Conservation (phyloP, 2,888 invertebrate genomes). For the Zhuqinia jingwanae region DNA sequence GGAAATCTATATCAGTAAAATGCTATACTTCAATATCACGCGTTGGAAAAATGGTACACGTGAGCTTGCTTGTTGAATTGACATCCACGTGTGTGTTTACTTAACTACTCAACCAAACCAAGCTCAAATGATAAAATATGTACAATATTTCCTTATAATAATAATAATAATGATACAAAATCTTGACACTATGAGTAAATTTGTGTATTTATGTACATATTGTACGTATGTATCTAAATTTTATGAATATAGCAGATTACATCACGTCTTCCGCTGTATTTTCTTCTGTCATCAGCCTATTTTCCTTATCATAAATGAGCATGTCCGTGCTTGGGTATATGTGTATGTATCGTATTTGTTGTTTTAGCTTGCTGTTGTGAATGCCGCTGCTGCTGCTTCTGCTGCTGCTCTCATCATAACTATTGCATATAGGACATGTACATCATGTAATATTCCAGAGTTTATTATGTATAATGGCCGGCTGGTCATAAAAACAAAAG, state of each 20-base stretch:
- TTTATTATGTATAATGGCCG: conserved; percentile 45
- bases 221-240: not conserved
- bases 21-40: no score
- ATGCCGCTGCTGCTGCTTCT: no score
- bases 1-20: no score
- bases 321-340: not conserved
- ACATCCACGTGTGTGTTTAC: no score
- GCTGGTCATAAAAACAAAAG: conserved; percentile 48
- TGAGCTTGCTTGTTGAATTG: no score
- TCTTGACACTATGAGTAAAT: no score
- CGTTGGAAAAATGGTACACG: no score
- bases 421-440: not conserved
- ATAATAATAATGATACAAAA: not conserved
- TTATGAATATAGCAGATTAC: not conserved
- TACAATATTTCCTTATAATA: conserved; percentile 16
- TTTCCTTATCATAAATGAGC: not conserved
- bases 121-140: conserved; percentile 10
- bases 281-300: not conserved
- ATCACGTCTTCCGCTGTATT: not conserved
- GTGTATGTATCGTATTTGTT: not conserved
- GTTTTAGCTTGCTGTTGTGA: not conserved
- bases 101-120: no score
- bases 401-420: not conserved
- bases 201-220: no score
- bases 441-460: not conserved